phyloP scores from a whole-genome alignment of 1,140 invertebrate species.

The Macrotrachela quadricornifera region DNA sequence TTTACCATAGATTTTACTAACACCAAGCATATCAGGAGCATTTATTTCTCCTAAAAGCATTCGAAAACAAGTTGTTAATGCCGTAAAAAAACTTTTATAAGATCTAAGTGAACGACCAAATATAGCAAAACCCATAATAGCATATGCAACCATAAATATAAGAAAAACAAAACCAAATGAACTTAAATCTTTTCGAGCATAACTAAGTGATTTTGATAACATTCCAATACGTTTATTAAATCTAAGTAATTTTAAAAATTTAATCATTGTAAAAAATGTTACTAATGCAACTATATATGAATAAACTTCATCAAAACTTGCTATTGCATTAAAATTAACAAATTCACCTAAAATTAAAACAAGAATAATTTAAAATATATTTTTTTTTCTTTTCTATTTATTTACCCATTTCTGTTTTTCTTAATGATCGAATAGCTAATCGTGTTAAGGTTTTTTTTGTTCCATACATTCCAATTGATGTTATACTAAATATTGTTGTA shows the following conservation, averaged over 20 bases:
- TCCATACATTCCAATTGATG: conserved; percentile 30
- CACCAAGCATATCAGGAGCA: conserved; percentile 13
- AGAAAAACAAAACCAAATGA: conserved; percentile 24
- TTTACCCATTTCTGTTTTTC: conserved; percentile 17
- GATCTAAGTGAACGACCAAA: conserved; percentile 17
- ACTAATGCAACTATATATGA: conserved; percentile 29
- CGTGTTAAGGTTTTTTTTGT: conserved; percentile 29
- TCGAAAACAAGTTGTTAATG: conserved; percentile 23
- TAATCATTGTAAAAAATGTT: conserved; percentile 33
- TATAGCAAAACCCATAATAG: conserved; percentile 18
- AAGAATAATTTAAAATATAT: too few relatives aligned
- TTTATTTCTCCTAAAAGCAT: conserved; percentile 25
- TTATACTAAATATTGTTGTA: conserved; percentile 26
- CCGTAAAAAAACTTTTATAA: conserved; percentile 18
- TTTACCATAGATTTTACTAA: not conserved
- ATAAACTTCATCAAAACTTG: conserved; percentile 33
- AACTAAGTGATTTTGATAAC: conserved; percentile 21
- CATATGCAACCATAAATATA: conserved; percentile 26
- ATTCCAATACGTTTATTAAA: conserved; percentile 32
- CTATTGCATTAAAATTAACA: conserved; percentile 34
- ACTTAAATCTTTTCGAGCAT: conserved; percentile 19
- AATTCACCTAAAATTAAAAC: conserved; percentile 21
- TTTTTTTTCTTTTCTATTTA: too few relatives aligned
- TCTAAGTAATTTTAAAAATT: conserved; percentile 33
- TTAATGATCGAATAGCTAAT: conserved; percentile 25